These are phyloP conservation scores for Furcula furcula DNA, from an alignment of 2,888 invertebrate genomes.

Conservation along the genomic window DNA sequence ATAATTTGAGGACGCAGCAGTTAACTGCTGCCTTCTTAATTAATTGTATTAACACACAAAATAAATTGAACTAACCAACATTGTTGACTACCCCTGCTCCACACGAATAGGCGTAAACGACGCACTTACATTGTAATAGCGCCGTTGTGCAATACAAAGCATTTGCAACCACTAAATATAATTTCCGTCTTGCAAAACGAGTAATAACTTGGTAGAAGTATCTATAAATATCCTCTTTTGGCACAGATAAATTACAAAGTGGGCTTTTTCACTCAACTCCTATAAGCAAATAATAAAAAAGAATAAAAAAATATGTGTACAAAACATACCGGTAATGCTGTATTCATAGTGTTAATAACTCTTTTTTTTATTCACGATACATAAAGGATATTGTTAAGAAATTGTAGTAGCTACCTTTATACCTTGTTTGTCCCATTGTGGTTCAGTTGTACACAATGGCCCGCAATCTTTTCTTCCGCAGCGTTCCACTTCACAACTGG, in stretches of 20 bases:
- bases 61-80: no score
- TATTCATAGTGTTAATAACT: neutral
- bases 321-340: neutral
- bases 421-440: constrained; percentile 23
- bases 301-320: no score
- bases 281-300: no score
- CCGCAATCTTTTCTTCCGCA: constrained; percentile 36
- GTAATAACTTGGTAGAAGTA: no score
- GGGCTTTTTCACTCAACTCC: no score
- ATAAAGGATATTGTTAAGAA: constrained; percentile 13
- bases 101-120: neutral
- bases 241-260: no score
- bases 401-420: constrained; percentile 15
- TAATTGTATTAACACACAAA: neutral
- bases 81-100: neutral
- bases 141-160: constrained; percentile 3
- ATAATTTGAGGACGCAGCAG: no score
- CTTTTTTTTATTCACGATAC: neutral
- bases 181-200: neutral
- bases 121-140: constrained; percentile 5
- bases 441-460: constrained; percentile 31
- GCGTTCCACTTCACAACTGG: constrained; percentile 46
- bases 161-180: neutral
- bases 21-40: neutral
- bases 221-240: no score